phyloP scores from a whole-genome alignment of 2,113 vertebrate species.

The Bungarus multicinctus region DNA sequence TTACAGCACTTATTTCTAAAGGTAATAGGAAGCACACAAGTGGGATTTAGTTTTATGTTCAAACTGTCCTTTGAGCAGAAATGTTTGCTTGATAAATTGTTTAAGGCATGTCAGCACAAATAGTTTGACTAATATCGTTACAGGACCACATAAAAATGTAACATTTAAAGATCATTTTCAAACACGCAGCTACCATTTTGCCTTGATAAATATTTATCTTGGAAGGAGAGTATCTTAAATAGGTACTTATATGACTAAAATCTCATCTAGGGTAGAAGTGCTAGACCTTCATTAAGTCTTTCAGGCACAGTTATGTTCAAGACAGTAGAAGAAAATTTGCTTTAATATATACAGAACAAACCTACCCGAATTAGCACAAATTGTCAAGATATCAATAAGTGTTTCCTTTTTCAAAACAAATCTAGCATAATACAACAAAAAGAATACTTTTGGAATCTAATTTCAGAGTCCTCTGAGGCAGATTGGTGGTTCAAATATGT shows the following conservation, averaged over 20 bases:
- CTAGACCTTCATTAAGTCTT: constrained; percentile 40
- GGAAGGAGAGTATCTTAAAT: constrained; percentile 4
- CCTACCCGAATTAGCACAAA: constrained; percentile 62
- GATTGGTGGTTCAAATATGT: background rate
- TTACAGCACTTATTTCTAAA: background rate
- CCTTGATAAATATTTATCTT: background rate
- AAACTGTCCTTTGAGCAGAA: background rate
- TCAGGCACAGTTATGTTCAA: constrained; percentile 56
- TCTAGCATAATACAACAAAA: constrained; percentile 67
- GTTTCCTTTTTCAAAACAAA: constrained; percentile 67
- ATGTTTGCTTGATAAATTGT: background rate
- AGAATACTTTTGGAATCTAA: constrained; percentile 49
- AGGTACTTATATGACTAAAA: constrained; percentile 2
- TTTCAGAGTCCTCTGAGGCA: background rate
- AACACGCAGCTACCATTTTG: background rate
- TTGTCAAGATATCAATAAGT: constrained; percentile 70
- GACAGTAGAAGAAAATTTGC: constrained; percentile 47
- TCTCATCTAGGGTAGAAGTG: constrained; percentile 11
- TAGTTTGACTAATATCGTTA: background rate
- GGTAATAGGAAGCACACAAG: background rate
- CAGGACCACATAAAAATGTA: background rate
- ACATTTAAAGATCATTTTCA: background rate
- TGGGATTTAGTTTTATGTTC: background rate
- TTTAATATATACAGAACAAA: constrained; percentile 55
- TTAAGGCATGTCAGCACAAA: background rate